Conservation (phyloP, 2,888 invertebrate genomes). For the Sepioteuthis lessoniana region DNA sequence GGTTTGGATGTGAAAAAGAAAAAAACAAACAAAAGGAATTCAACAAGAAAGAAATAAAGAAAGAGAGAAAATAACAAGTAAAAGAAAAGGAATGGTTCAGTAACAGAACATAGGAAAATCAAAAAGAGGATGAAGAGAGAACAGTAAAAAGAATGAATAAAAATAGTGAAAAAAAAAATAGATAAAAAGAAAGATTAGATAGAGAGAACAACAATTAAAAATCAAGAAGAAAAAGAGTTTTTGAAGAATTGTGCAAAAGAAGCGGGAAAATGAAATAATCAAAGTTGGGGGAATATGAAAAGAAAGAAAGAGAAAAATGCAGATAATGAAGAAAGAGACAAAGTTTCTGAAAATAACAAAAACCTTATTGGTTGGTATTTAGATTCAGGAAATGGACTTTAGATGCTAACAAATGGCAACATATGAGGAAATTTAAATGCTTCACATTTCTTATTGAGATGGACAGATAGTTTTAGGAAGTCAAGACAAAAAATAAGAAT, state of each 20-base stretch:
- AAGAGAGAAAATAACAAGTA: background rate
- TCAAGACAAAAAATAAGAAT: background rate
- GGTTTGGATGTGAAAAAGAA: background rate
- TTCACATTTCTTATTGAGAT: background rate
- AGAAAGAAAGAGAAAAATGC: background rate
- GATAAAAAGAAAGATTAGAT: background rate
- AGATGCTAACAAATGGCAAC: background rate
- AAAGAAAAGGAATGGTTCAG: background rate
- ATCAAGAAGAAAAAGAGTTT: background rate
- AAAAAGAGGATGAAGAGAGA: background rate
- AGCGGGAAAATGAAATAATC: background rate
- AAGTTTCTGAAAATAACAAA: background rate
- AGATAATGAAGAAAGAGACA: background rate
- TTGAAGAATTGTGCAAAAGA: background rate
- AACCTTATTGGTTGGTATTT: background rate
- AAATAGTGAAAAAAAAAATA: background rate
- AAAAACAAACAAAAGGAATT: too few relatives aligned
- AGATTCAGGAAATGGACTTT: slow-evolving; percentile 11
- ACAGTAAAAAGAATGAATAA: background rate
- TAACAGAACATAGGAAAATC: background rate
- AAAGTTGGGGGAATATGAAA: background rate
- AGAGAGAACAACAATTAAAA: background rate
- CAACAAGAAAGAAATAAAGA: too few relatives aligned
- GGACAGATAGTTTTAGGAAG: background rate
- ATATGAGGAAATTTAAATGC: slow-evolving; percentile 5